phyloP scores from a whole-genome alignment of 2,797 vertebrate genomes.

The Myotis myotis region DNA sequence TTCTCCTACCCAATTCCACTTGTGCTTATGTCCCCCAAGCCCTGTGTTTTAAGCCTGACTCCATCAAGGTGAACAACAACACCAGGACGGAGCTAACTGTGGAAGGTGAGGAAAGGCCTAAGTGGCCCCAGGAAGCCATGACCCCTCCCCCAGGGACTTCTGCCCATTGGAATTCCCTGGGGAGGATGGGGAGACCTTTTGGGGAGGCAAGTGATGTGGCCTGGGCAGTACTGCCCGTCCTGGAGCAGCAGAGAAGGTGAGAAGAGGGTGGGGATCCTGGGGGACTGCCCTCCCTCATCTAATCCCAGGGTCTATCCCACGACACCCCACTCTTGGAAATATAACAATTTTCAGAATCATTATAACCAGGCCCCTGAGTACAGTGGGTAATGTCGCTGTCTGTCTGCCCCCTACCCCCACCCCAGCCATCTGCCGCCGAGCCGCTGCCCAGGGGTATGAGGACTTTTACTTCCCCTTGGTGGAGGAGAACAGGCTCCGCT shows the following conservation, averaged over 20 bases:
- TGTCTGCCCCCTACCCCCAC: neutral
- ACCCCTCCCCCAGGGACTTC: neutral
- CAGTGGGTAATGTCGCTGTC: neutral
- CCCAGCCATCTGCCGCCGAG: conserved; percentile 26
- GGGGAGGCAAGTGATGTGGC: neutral
- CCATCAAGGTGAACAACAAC: conserved; percentile 13
- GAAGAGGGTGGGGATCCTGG: neutral
- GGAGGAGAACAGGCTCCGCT: neutral
- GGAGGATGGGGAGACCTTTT: neutral
- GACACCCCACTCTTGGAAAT: neutral
- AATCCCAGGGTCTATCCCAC: neutral
- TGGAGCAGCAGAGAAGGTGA: neutral
- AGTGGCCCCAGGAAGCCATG: neutral
- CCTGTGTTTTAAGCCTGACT: conserved; percentile 60
- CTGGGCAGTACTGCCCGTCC: neutral
- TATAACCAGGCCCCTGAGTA: neutral
- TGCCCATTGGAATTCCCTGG: neutral
- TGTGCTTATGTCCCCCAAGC: conserved; percentile 20
- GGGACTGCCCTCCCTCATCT: neutral
- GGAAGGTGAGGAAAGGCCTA: conserved; percentile 29
- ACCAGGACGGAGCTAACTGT: neutral
- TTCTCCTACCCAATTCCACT: neutral
- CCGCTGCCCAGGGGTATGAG: neutral
- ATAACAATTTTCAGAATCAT: neutral
- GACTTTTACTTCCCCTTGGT: conserved; percentile 53